Conservation (phyloP, 1,140 invertebrate species). For the Drosophila eugracilis region DNA sequence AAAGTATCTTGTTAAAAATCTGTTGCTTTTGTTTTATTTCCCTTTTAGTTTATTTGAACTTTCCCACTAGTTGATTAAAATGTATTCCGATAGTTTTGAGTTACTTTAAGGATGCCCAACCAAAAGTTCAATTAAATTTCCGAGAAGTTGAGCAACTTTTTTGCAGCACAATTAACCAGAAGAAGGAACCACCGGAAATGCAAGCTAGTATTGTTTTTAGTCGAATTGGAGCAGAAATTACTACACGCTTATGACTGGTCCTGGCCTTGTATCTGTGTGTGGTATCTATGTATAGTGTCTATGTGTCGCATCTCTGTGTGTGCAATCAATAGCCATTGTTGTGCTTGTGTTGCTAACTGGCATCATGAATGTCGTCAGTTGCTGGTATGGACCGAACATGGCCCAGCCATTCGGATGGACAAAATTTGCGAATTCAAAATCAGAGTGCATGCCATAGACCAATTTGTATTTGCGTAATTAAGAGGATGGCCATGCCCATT, state of each 20-base stretch:
- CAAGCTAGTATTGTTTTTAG: conserved; percentile 16
- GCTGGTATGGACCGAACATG: conserved; percentile 4
- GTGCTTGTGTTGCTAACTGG: conserved; percentile 49
- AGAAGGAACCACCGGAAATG: neutral
- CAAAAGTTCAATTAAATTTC: conserved; percentile 3
- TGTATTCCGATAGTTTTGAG: conserved; percentile 14
- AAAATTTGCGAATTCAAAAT: conserved; percentile 51
- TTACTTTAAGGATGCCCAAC: conserved; percentile 2
- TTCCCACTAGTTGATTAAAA: conserved; percentile 11
- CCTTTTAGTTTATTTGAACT: conserved; percentile 15
- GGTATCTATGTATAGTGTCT: conserved; percentile 13
- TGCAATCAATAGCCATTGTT: conserved; percentile 72
- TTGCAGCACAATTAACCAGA: conserved; percentile 5
- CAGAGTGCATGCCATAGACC: conserved; percentile 59
- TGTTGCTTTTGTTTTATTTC: conserved; percentile 10
- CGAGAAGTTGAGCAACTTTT: neutral
- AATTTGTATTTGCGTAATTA: conserved; percentile 76
- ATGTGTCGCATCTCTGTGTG: conserved; percentile 3
- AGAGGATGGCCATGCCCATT: conserved; percentile 40
- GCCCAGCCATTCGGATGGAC: conserved; percentile 8
- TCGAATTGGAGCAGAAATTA: conserved; percentile 68
- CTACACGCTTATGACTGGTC: conserved; percentile 44
- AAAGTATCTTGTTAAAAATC: neutral
- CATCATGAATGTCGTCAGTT: conserved; percentile 53
- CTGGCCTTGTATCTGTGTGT: conserved; percentile 11